phyloP scores from a whole-genome alignment of 1,140 invertebrate species.

The Ephestia elutella region DNA sequence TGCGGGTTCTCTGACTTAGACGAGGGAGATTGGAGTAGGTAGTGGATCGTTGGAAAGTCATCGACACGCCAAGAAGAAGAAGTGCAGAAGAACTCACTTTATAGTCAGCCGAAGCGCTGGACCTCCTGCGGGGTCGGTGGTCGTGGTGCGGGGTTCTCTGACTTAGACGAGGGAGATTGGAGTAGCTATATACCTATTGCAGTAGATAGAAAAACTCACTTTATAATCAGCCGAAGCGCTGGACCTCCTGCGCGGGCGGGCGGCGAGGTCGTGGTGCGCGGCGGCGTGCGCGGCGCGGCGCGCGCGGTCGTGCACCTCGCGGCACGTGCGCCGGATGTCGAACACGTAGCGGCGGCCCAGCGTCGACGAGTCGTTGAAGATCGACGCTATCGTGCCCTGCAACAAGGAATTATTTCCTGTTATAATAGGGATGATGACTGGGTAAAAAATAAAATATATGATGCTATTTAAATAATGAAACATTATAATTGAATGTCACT shows the following conservation, averaged over 20 bases:
- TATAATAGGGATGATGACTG: too few species aligned
- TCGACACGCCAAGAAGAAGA: too few species aligned
- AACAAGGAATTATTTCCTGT: neutral
- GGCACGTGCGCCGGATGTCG: slow-evolving; percentile 89
- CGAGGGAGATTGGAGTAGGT: neutral
- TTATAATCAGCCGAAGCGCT: slow-evolving; percentile 27
- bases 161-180: neutral
- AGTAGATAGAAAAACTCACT: slow-evolving; percentile 18
- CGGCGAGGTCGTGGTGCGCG: slow-evolving; percentile 31
- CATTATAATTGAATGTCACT: too few species aligned
- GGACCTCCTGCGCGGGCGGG: slow-evolving; percentile 27
- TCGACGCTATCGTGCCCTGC: slow-evolving; percentile 90
- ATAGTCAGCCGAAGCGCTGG: slow-evolving; percentile 24
- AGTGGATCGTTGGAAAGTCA: too few species aligned
- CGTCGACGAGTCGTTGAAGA: slow-evolving; percentile 92
- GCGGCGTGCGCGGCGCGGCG: slow-evolving; percentile 75
- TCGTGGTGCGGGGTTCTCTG: slow-evolving; percentile 30
- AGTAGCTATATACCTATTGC: neutral
- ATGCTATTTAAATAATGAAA: too few species aligned
- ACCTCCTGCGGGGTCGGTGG: slow-evolving; percentile 28
- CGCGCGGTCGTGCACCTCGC: slow-evolving; percentile 91
- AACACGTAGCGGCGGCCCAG: slow-evolving; percentile 92
- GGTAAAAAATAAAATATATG: too few species aligned
- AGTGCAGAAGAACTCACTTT: slow-evolving; percentile 21
- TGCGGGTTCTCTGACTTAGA: too few species aligned